A percentile compares a stretch with the other conserved stretches of the same genome.
Evolutionary conservation across 2,888 invertebrate species (phyloP).

Genomic region (Amaurobius ferox): DNA sequence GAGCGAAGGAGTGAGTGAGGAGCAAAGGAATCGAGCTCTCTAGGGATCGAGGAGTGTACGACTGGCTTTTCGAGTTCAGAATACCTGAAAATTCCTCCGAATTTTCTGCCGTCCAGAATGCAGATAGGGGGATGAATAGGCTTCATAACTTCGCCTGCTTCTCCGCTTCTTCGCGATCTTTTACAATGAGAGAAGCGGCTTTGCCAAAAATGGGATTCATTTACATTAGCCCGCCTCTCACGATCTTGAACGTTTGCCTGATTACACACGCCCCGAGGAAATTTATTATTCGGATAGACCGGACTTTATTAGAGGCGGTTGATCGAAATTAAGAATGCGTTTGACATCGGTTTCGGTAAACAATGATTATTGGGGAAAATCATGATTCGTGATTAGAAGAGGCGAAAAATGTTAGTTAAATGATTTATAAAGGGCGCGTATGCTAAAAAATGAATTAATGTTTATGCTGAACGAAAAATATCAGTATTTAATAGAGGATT

Average conservation of each 20-base stretch:
- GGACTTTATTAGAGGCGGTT: constrained; percentile 1
- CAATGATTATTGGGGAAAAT: constrained; percentile 50
- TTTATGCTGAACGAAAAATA: neutral
- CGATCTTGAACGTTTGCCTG: constrained; percentile 57
- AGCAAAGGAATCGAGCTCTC: constrained; percentile 31
- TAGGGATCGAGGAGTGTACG: constrained; percentile 36
- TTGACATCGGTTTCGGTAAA: constrained; percentile 61
- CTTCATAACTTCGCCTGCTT: constrained; percentile 16
- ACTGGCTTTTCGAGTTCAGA: constrained; percentile 70
- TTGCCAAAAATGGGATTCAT: constrained; percentile 61
- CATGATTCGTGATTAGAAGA: neutral
- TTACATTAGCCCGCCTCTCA: constrained; percentile 52
- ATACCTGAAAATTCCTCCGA: constrained; percentile 67
- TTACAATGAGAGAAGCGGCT: constrained; percentile 24
- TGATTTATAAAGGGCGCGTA: neutral
- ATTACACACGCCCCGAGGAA: constrained; percentile 58
- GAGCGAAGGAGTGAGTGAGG: constrained; percentile 22
- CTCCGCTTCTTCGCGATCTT: constrained; percentile 16
- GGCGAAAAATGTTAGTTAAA: neutral
- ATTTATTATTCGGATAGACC: constrained; percentile 40
- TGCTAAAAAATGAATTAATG: neutral
- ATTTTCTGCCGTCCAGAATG: constrained; percentile 50
- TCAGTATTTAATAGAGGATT: neutral
- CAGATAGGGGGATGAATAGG: constrained; percentile 51
- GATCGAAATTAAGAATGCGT: constrained; percentile 58